phyloP scores from a whole-genome alignment of 2,113 vertebrate species.

The Thamnophis sirtalis region DNA sequence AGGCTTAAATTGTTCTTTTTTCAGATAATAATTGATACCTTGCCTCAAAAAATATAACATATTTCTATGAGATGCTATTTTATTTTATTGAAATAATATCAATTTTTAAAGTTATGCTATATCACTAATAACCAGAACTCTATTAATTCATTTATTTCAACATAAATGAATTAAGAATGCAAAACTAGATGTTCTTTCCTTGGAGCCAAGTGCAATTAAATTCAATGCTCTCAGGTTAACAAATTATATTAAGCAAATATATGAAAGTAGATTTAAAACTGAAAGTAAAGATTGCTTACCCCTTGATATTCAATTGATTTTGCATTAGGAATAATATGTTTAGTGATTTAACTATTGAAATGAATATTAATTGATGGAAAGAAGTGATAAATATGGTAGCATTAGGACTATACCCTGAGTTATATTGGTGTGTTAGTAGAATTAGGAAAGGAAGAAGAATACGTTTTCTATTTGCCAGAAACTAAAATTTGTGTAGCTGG shows the following conservation, averaged over 20 bases:
- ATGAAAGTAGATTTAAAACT: background rate
- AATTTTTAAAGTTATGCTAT: background rate
- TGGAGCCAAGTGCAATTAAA: background rate
- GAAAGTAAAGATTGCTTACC: background rate
- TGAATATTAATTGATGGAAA: background rate
- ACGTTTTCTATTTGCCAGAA: background rate
- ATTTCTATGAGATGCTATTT: background rate
- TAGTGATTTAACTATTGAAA: background rate
- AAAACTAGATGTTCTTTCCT: background rate
- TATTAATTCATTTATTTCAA: background rate
- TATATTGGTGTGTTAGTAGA: background rate
- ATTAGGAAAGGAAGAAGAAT: background rate
- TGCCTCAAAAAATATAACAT: background rate
- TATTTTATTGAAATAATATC: background rate
- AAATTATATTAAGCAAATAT: background rate
- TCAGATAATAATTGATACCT: background rate
- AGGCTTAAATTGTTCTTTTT: background rate
- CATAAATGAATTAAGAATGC: background rate
- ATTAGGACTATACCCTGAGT: background rate
- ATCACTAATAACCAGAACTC: background rate
- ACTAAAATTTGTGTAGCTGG: background rate
- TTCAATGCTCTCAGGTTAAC: background rate
- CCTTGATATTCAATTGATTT: background rate
- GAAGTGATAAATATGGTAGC: background rate
- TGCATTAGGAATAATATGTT: background rate